These are phyloP conservation scores for Cheilosia vernalis DNA, from an alignment of 2,888 invertebrate species.

Conservation along the genomic window DNA sequence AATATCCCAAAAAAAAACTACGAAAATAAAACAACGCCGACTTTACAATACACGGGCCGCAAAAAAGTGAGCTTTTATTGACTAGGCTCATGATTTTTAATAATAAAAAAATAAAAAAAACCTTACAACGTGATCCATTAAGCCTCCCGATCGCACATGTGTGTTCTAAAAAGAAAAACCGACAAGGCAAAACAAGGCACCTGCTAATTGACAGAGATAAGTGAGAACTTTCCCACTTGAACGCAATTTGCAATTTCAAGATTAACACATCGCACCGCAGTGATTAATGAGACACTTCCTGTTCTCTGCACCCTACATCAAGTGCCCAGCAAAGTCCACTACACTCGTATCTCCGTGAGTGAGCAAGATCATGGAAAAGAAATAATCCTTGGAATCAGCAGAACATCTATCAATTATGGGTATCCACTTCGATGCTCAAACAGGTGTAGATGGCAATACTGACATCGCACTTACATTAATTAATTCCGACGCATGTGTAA, in stretches of 20 bases:
- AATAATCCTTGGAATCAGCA: slow-evolving; percentile 9
- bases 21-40: too few relatives aligned
- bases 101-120: neutral
- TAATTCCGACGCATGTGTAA: slow-evolving; percentile 57
- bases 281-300: slow-evolving; percentile 59
- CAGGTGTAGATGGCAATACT: slow-evolving; percentile 56
- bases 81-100: too few relatives aligned
- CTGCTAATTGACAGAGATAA: slow-evolving; percentile 12
- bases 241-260: neutral
- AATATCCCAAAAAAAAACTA: too few relatives aligned
- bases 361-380: slow-evolving; percentile 14
- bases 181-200: neutral
- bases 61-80: too few relatives aligned
- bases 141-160: neutral
- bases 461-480: slow-evolving; percentile 53
- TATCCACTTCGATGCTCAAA: slow-evolving; percentile 29
- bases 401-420: slow-evolving; percentile 43
- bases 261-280: slow-evolving; percentile 9
- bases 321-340: neutral
- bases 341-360: neutral
- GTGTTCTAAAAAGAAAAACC: too few relatives aligned
- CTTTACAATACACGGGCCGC: too few relatives aligned
- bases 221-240: slow-evolving; percentile 2
- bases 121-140: neutral
- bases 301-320: neutral